Conservation (phyloP, 2,888 invertebrate species). For the Unio delphinus region DNA sequence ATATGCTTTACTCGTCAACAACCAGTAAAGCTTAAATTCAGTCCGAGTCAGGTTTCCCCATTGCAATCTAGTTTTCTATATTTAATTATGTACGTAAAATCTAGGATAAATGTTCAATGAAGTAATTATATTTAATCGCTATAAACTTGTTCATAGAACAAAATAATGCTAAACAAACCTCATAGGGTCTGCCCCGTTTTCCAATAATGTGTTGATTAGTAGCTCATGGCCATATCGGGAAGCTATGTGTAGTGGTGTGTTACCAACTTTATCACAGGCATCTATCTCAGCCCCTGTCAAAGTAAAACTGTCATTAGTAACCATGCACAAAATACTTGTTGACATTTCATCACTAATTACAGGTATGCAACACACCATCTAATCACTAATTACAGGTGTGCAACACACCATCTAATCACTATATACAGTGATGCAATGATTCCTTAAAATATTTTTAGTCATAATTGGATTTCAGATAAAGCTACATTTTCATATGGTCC, state of each 20-base stretch:
- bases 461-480: too few relatives aligned
- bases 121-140: too few relatives aligned
- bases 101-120: too few relatives aligned
- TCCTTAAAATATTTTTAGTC: too few relatives aligned
- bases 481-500: too few relatives aligned
- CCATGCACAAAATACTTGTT: background rate
- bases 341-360: background rate
- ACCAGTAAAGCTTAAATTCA: too few relatives aligned
- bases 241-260: slow-evolving; percentile 78
- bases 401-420: background rate
- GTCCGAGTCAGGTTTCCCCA: too few relatives aligned
- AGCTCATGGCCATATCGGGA: slow-evolving; percentile 78
- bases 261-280: slow-evolving; percentile 76
- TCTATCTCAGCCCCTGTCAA: slow-evolving; percentile 74
- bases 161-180: slow-evolving; percentile 55
- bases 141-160: too few relatives aligned
- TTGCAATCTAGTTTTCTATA: too few relatives aligned
- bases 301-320: slow-evolving; percentile 13
- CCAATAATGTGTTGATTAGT: slow-evolving; percentile 74
- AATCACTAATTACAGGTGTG: background rate
- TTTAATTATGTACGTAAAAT: too few relatives aligned
- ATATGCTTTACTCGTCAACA: too few relatives aligned
- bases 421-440: background rate
- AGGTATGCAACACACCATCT: background rate
- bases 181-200: slow-evolving; percentile 73